A percentile compares a stretch with the other conserved stretches of the same genome.
These are phyloP conservation scores for Podarcis cretensis DNA, from an alignment of 2,113 vertebrate species.

Conservation along the genomic window DNA sequence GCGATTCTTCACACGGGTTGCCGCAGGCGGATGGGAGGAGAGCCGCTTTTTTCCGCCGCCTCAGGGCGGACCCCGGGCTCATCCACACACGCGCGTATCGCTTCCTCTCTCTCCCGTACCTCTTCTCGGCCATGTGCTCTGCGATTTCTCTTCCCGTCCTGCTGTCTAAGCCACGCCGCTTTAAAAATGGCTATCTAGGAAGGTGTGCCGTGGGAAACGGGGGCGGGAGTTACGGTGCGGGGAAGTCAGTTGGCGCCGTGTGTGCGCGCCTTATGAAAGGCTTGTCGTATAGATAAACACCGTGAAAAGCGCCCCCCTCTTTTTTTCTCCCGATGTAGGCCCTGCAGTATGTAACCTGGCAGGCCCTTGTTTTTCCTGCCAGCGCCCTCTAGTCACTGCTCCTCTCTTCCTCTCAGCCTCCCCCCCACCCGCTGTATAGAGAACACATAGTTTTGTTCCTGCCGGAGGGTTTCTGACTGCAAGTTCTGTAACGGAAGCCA, in stretches of 20 bases:
- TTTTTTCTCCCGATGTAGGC: background rate
- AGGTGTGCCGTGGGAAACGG: no score
- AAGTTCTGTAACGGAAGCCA: constrained; percentile 4
- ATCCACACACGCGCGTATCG: background rate
- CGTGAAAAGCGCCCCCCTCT: background rate
- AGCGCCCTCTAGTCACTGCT: background rate
- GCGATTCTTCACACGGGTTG: background rate
- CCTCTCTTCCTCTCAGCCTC: no score
- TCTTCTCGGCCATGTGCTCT: background rate
- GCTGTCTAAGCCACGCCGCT: background rate
- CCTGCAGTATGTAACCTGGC: background rate
- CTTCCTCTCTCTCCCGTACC: background rate
- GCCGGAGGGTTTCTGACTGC: background rate
- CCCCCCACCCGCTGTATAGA: background rate
- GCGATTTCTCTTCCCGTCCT: no score
- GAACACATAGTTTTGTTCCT: accelerated
- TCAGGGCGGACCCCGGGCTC: background rate
- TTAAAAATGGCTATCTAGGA: background rate
- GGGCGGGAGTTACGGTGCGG: background rate
- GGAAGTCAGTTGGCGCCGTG: background rate
- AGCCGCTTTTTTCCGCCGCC: background rate
- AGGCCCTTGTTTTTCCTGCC: background rate
- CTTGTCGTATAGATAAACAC: background rate
- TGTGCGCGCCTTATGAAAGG: background rate
- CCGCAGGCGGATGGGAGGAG: background rate